Evolutionary conservation across 2,797 vertebrate species (phyloP).

Genomic region (Myoxocephalus aenaeus): DNA sequence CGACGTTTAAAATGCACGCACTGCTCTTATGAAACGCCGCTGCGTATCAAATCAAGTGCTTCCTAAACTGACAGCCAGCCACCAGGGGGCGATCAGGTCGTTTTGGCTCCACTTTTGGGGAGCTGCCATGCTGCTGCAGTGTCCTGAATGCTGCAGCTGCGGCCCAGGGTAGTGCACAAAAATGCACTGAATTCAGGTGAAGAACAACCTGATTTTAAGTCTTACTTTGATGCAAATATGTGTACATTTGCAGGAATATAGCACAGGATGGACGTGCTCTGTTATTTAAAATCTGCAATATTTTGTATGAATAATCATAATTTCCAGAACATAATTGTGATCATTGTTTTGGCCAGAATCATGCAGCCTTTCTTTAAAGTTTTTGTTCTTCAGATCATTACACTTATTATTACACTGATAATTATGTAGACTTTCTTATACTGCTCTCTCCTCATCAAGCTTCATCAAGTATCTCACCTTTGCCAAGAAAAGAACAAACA

Average conservation of each 20-base stretch:
- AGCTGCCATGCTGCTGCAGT: too few species aligned
- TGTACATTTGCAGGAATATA: not conserved
- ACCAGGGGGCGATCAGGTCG: not conserved
- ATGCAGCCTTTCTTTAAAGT: not conserved
- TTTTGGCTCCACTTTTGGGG: not conserved
- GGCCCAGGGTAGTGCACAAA: not conserved
- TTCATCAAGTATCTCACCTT: not conserved
- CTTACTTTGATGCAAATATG: not conserved
- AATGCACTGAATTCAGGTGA: not conserved
- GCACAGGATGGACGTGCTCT: not conserved
- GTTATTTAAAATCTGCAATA: not conserved
- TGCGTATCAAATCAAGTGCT: not conserved
- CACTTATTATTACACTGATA: not conserved
- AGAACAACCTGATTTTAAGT: not conserved
- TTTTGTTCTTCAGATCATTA: not conserved
- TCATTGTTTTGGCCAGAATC: not conserved
- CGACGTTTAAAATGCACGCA: not conserved
- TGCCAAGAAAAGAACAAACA: conserved; percentile 28
- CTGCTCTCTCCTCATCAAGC: not conserved
- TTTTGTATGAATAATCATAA: not conserved
- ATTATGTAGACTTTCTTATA: not conserved
- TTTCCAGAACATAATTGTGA: not conserved
- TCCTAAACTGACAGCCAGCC: not conserved
- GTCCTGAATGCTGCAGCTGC: not conserved
- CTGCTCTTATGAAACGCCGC: not conserved